phyloP scores from a whole-genome alignment of 2,888 invertebrate species.

The Eudemis profundana region DNA sequence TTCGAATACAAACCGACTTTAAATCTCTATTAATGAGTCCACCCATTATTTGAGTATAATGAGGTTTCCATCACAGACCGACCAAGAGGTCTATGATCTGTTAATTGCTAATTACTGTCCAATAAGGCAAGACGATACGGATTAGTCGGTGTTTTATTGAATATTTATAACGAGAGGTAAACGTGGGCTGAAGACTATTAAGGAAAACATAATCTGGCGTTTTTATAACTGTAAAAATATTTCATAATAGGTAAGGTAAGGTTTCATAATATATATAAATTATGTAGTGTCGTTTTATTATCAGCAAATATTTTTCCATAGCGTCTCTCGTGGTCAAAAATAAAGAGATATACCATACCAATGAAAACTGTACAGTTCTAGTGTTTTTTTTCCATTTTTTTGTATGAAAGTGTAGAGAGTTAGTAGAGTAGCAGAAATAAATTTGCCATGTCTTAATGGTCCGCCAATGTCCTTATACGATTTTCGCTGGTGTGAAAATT shows the following conservation, averaged over 20 bases:
- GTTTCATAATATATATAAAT: too few relatives aligned
- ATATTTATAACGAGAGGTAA: conserved; percentile 13
- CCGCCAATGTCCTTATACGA: too few relatives aligned
- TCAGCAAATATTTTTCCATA: too few relatives aligned
- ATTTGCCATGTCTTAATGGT: too few relatives aligned
- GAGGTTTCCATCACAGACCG: neutral
- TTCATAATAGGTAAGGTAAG: neutral
- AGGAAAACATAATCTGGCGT: conserved; percentile 1
- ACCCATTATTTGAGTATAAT: neutral
- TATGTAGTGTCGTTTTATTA: too few relatives aligned
- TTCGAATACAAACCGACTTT: neutral
- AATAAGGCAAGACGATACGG: conserved; percentile 18
- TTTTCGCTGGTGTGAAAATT: too few relatives aligned
- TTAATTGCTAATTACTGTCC: conserved; percentile 29
- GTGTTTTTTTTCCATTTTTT: too few relatives aligned
- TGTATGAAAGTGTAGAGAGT: too few relatives aligned
- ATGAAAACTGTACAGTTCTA: too few relatives aligned
- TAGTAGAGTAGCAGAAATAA: too few relatives aligned
- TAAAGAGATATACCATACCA: too few relatives aligned
- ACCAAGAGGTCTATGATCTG: conserved; percentile 23
- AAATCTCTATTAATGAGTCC: neutral
- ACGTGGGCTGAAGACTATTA: conserved; percentile 6
- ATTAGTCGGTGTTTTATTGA: conserved; percentile 7
- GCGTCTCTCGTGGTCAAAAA: too few relatives aligned
- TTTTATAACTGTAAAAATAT: neutral